phyloP scores from a whole-genome alignment of 2,113 vertebrate genomes.

The Poicephalus gulielmi region DNA sequence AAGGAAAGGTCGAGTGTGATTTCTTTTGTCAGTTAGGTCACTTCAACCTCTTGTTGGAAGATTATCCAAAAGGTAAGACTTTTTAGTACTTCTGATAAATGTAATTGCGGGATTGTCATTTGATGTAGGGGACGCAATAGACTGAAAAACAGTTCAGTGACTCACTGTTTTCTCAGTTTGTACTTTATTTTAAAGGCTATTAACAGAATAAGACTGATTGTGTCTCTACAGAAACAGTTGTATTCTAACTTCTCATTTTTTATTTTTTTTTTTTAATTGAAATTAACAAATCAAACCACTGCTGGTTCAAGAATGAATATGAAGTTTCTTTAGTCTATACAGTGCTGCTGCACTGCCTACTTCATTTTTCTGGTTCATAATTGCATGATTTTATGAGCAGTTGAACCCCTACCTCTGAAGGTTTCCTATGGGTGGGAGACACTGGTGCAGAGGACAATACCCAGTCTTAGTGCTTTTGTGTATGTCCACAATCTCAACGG shows the following conservation, averaged over 20 bases:
- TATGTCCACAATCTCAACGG: background rate
- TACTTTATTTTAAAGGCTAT: background rate
- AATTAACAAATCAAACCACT: background rate
- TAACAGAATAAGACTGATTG: background rate
- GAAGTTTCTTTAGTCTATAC: background rate
- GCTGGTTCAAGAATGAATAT: background rate
- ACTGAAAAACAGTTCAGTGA: background rate
- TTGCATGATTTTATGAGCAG: background rate
- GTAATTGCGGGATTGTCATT: background rate
- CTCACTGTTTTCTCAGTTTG: background rate
- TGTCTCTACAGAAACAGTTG: background rate
- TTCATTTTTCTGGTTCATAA: background rate
- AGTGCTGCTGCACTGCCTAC: background rate
- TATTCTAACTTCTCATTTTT: background rate
- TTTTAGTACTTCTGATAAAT: conserved; percentile 4
- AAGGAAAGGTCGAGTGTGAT: conserved; percentile 98
- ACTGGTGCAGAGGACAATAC: background rate
- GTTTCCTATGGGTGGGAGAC: background rate
- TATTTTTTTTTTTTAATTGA: background rate
- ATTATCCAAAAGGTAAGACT: conserved; percentile 98
- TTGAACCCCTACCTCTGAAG: background rate
- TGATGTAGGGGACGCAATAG: background rate
- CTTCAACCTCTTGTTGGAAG: conserved; percentile 98
- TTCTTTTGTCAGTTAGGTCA: conserved; percentile 99
- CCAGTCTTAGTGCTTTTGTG: background rate